Evolutionary conservation across 2,888 invertebrate species (phyloP).

Genomic region (Azorinus chamasolen): DNA sequence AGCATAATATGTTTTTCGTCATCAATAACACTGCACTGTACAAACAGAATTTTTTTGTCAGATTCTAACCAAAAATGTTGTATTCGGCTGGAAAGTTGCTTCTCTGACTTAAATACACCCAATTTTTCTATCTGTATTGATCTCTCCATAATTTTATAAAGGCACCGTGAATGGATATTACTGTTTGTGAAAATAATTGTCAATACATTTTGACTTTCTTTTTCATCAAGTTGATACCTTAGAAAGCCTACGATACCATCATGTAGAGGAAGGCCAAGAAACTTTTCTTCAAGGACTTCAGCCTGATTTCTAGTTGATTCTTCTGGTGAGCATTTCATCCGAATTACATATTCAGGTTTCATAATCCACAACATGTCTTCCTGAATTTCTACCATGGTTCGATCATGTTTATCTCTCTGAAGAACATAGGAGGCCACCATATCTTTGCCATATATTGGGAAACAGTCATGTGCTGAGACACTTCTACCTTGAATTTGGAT

Average conservation of each 20-base stretch:
- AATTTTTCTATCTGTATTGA: conserved; percentile 60
- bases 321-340: conserved; percentile 23
- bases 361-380: conserved; percentile 49
- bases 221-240: neutral
- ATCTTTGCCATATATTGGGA: conserved; percentile 64
- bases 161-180: conserved; percentile 51
- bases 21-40: conserved; percentile 63
- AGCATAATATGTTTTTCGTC: conserved; percentile 67
- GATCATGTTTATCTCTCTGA: neutral
- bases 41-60: conserved; percentile 39
- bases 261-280: conserved; percentile 62
- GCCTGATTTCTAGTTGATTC: conserved; percentile 3
- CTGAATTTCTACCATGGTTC: neutral
- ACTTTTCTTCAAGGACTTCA: conserved; percentile 19
- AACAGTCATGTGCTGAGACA: conserved; percentile 43
- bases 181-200: conserved; percentile 65
- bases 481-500: conserved; percentile 8
- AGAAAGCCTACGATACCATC: conserved; percentile 52
- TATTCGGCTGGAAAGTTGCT: conserved; percentile 54
- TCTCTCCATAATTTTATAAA: neutral
- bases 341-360: conserved; percentile 62
- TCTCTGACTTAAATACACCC: conserved; percentile 71
- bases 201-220: conserved; percentile 15
- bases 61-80: conserved; percentile 59
- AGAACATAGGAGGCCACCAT: conserved; percentile 61